These are phyloP conservation scores for Thamnophis sirtalis DNA, from an alignment of 2,113 vertebrate species.

Conservation along the genomic window DNA sequence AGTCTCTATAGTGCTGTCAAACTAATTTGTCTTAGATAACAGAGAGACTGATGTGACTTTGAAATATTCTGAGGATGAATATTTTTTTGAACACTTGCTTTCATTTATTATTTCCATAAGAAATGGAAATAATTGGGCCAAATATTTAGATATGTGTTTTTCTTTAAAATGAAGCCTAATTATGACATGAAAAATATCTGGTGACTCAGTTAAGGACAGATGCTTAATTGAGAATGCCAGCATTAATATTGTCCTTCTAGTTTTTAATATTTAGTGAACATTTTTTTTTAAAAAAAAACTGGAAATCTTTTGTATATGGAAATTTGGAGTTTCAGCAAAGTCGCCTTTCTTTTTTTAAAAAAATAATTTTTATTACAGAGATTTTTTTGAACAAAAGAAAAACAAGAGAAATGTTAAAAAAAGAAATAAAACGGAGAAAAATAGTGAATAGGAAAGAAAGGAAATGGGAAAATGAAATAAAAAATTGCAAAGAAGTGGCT, in stretches of 20 bases:
- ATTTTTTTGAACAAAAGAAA: background rate
- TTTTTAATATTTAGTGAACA: background rate
- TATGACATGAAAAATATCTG: background rate
- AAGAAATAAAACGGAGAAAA: background rate
- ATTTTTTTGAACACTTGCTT: constrained; percentile 52
- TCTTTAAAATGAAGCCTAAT: constrained; percentile 32
- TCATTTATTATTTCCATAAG: constrained; percentile 13
- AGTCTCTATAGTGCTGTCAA: constrained; percentile 66
- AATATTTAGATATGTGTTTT: constrained; percentile 30
- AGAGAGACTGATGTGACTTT: constrained; percentile 62
- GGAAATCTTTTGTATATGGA: background rate
- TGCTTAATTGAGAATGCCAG: background rate
- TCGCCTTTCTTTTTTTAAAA: background rate
- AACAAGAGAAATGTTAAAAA: background rate
- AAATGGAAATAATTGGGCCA: background rate
- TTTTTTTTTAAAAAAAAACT: background rate
- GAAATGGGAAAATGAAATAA: background rate
- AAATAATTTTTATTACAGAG: background rate
- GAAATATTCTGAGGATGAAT: constrained; percentile 56
- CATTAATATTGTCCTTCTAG: background rate
- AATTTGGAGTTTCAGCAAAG: background rate
- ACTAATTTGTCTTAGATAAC: constrained; percentile 66
- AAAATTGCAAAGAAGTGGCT: background rate
- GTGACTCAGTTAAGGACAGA: background rate
- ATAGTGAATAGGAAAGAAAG: background rate